These are phyloP conservation scores for Diachasmimorpha longicaudata DNA, from an alignment of 1,140 invertebrate genomes.

Conservation along the genomic window DNA sequence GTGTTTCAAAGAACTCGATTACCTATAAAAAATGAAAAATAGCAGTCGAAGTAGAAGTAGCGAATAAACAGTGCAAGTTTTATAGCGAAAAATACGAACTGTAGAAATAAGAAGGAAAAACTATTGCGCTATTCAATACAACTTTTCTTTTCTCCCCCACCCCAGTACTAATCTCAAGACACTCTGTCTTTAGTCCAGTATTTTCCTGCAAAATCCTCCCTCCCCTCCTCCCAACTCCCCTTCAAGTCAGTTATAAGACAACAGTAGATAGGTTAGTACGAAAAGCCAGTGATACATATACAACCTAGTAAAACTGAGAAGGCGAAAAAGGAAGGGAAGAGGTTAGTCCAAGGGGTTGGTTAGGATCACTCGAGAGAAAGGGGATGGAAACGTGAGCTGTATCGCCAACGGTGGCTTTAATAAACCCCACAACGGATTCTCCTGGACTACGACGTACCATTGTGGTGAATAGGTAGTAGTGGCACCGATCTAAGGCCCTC, in stretches of 20 bases:
- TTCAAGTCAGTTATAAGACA: not conserved
- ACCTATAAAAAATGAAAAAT: conserved; percentile 34
- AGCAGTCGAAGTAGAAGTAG: not conserved
- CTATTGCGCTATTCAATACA: too few relatives aligned
- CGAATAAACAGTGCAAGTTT: not conserved
- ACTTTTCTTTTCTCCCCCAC: too few relatives aligned
- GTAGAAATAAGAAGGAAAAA: too few relatives aligned
- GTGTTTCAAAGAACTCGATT: conserved; percentile 56
- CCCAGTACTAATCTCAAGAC: not conserved
- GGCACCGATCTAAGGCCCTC: not conserved
- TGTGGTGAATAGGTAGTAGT: conserved; percentile 38
- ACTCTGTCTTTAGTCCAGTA: not conserved
- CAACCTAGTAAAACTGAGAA: not conserved
- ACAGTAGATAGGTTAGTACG: not conserved
- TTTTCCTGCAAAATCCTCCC: not conserved
- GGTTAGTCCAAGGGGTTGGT: not conserved
- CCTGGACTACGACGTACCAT: conserved; percentile 47
- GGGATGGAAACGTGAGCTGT: conserved; percentile 55
- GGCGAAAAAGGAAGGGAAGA: not conserved
- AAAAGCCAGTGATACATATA: not conserved
- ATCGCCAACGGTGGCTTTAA: conserved; percentile 59
- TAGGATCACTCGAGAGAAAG: conserved; percentile 11
- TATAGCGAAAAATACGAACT: too few relatives aligned
- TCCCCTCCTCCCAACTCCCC: not conserved
- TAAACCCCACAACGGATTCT: conserved; percentile 55